Evolutionary conservation across 2,797 vertebrate genomes (phyloP).

Genomic region (Peromyscus attwateri): DNA sequence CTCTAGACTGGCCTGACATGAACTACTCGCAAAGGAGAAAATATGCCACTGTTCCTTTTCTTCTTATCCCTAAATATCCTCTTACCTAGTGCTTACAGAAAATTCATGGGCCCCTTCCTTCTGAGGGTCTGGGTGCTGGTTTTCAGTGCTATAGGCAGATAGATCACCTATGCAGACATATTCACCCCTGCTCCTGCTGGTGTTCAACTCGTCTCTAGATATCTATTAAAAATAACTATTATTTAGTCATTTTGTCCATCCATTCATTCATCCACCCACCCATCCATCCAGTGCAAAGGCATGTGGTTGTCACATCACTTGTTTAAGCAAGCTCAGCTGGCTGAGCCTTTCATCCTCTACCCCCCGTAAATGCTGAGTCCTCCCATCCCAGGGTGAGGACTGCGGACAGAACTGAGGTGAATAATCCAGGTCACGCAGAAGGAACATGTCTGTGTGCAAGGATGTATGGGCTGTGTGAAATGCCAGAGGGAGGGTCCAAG

Average conservation of each 20-base stretch:
- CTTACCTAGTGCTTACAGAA: slow-evolving; percentile 7
- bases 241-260: background rate
- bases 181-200: background rate
- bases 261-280: no score
- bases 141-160: background rate
- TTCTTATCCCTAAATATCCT: background rate
- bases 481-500: background rate
- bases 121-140: background rate
- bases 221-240: background rate
- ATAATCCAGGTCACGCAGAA: background rate
- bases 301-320: background rate
- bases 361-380: background rate
- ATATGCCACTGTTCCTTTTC: background rate
- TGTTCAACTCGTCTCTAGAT: background rate
- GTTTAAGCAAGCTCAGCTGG: background rate
- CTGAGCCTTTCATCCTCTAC: background rate
- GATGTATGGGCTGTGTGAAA: background rate
- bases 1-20: no score
- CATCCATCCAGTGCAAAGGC: background rate
- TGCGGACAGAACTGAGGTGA: background rate
- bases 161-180: background rate
- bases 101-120: background rate
- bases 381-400: background rate
- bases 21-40: background rate
- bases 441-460: background rate